These are phyloP conservation scores for Threskiornis aethiopicus DNA, from an alignment of 2,797 vertebrate genomes.

Conservation along the genomic window DNA sequence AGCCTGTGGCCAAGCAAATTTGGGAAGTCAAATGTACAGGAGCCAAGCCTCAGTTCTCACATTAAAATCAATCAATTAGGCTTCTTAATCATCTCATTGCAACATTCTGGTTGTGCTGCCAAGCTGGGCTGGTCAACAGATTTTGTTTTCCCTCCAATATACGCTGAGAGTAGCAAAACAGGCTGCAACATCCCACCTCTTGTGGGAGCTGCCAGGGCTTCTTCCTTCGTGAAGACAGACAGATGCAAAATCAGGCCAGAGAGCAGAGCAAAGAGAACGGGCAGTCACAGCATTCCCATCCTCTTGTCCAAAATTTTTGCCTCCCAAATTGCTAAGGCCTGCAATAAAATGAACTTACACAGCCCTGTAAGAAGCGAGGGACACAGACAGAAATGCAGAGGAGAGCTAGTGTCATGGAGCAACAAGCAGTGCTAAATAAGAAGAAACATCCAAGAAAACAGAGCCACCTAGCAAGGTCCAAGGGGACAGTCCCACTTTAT, in stretches of 20 bases:
- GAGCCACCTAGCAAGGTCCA: not conserved
- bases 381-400: not conserved
- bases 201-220: not conserved
- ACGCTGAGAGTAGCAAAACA: not conserved
- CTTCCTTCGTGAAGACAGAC: not conserved
- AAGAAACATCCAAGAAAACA: not conserved
- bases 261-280: not conserved
- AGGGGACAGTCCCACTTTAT: not conserved
- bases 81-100: not conserved
- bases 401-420: not conserved
- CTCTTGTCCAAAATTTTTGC: not conserved
- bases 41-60: constrained; percentile 13
- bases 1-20: not conserved
- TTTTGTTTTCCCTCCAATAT: not conserved
- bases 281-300: not conserved
- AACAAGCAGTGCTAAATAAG: not conserved
- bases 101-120: constrained; percentile 22
- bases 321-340: not conserved
- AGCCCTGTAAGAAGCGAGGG: not conserved
- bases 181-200: not conserved
- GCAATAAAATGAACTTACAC: not conserved
- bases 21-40: not conserved
- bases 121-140: not conserved
- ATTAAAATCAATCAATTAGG: not conserved
- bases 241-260: not conserved